A percentile compares a stretch with the other conserved stretches of the same genome.
Evolutionary conservation across 2,113 vertebrate genomes (phyloP).

Genomic region (Xenopus laevis): DNA sequence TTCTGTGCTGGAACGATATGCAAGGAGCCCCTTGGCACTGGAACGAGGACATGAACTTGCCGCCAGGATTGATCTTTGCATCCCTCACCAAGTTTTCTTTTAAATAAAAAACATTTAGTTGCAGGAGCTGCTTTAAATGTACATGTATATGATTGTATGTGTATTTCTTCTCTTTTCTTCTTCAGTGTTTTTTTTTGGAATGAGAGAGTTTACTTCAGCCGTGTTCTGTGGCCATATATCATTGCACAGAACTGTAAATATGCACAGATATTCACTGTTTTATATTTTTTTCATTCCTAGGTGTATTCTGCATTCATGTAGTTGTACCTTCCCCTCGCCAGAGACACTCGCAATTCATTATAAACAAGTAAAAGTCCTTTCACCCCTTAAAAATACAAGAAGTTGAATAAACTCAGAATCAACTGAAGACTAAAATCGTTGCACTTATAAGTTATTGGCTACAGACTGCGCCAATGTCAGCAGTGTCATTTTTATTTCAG

Average conservation of each 20-base stretch:
- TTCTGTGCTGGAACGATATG: conserved; percentile 35
- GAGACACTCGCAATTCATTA: no score
- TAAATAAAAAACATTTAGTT: conserved; percentile 11
- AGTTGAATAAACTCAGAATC: not conserved
- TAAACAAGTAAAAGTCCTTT: no score
- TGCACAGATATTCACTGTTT: not conserved
- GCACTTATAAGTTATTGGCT: conserved; percentile 1
- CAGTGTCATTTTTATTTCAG: not conserved
- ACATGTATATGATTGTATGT: conserved; percentile 17
- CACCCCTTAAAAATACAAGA: no score
- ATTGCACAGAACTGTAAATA: conserved; percentile 26
- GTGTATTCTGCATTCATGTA: conserved; percentile 14
- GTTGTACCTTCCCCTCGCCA: no score
- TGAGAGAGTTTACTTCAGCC: not conserved
- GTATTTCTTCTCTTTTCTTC: conserved; percentile 2
- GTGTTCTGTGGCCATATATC: conserved; percentile 4
- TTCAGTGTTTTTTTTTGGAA: not conserved
- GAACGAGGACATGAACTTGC: conserved; percentile 4
- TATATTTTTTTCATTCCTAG: not conserved
- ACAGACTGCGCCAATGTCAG: no score
- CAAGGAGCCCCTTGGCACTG: conserved; percentile 10
- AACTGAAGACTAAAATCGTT: not conserved
- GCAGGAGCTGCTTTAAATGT: conserved; percentile 14
- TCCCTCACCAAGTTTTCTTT: conserved; percentile 15
- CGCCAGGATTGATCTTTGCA: not conserved